Evolutionary conservation across 2,888 invertebrate genomes (phyloP), one percentile per base, ranked within the genome.

Genomic region (Auanema sp.): DNA sequence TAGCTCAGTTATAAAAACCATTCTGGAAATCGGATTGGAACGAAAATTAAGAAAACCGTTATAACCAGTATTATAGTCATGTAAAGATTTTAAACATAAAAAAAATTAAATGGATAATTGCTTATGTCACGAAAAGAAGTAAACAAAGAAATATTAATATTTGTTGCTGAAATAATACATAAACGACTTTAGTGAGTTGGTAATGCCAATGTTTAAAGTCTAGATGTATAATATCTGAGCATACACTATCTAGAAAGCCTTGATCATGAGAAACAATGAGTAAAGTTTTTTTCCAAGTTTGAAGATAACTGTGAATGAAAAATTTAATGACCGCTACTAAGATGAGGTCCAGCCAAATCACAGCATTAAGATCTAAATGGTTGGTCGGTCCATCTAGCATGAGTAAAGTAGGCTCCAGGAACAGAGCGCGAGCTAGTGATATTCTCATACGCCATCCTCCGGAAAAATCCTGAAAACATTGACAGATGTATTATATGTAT

Each of bases 331-430:
- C 40, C 25, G 67, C 57, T 16, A 86, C 89, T 88, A 86, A n/a
- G n/a, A n/a, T n/a, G n/a, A n/a, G n/a, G n/a, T 99, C 98, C 62
- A 99, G 88, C 98, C 98, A 98, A 88, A 99, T 99, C 55, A 98
- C 98, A 72, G 98, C 98, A 84, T 98, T 99, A 64, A 98, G 88
- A 88, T 98, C 98, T 79, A 98, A 90, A 86, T 98, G 98, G 87
- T 99, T 98, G 0, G 98, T 98, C 72, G 98, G 98, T 88, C 99
- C 98, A 86, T 99, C 98, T 41, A 98, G 89, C 84, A 99, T 88
- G 25, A 98, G 86, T n/a, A 98, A 86, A 1, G 97, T 96, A 0
- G 98, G 98, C 85, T 97, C 97, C 66, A 99, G 88, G 84, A 95
- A 98, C 21, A 99, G 87, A 2, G 98, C 97, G 84, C 87, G 83